Conservation (phyloP, 1,140 invertebrate species). For the Pissodes strobi region DNA sequence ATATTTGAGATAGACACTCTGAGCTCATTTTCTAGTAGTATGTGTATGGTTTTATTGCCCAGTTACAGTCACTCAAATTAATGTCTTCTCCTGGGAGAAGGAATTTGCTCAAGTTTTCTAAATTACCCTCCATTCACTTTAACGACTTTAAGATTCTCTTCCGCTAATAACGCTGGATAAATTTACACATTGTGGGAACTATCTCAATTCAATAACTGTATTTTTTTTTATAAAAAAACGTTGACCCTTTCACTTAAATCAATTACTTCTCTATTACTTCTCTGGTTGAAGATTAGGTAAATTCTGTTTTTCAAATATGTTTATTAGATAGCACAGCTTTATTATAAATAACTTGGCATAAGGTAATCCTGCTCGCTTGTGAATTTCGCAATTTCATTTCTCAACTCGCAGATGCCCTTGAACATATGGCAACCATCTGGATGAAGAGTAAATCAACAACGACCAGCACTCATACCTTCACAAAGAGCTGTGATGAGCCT, state of each 20-base stretch:
- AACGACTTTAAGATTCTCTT: constrained; percentile 3
- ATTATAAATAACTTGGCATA: not conserved
- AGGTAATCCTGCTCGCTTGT: constrained; percentile 8
- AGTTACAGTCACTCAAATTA: no score
- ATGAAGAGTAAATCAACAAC: constrained; percentile 21
- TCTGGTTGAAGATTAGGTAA: not conserved
- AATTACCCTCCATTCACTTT: no score
- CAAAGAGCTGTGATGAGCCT: no score
- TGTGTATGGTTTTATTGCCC: no score
- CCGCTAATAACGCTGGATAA: not conserved
- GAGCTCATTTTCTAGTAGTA: no score
- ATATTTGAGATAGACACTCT: no score
- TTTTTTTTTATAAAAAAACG: not conserved
- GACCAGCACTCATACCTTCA: constrained; percentile 32
- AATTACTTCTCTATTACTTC: not conserved
- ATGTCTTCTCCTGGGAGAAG: no score
- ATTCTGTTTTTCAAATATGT: no score
- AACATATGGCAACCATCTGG: no score
- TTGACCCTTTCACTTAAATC: not conserved
- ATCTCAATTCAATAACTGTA: constrained; percentile 3
- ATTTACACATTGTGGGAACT: not conserved
- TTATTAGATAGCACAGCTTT: not conserved
- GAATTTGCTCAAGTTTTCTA: not conserved
- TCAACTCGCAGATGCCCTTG: constrained; percentile 32
- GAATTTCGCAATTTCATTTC: no score